phyloP scores from a whole-genome alignment of 2,888 invertebrate species.

The Heliconius ismenius region DNA sequence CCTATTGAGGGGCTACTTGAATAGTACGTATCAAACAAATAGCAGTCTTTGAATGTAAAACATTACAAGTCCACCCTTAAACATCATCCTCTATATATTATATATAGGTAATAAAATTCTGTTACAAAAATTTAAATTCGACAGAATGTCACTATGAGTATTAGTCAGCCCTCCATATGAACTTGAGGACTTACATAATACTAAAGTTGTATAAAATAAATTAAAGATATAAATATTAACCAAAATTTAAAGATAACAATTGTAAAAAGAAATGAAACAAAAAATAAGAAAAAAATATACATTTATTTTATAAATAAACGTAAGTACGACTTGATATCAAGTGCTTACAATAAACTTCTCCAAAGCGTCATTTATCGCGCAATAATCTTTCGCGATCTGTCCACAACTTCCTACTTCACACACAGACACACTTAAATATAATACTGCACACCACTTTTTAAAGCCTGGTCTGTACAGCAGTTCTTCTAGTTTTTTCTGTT shows the following conservation, averaged over 20 bases:
- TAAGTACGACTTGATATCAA: slow-evolving; percentile 53
- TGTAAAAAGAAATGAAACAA: slow-evolving; percentile 46
- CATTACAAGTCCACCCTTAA: slow-evolving; percentile 42
- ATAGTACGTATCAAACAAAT: slow-evolving; percentile 51
- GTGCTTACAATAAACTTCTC: slow-evolving; percentile 29
- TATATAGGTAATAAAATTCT: slow-evolving; percentile 40
- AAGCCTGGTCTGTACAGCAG: neutral
- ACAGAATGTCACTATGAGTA: slow-evolving; percentile 36
- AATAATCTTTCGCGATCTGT: neutral
- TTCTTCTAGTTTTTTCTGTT: neutral
- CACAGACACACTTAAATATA: slow-evolving; percentile 32
- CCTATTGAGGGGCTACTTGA: slow-evolving; percentile 45
- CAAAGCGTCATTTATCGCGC: neutral
- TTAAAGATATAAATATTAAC: neutral
- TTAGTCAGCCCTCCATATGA: neutral
- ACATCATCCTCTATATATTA: slow-evolving; percentile 41
- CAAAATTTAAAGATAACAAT: neutral
- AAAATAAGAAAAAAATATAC: slow-evolving; percentile 47
- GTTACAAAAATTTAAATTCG: slow-evolving; percentile 57
- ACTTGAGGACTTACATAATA: neutral
- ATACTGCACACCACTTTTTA: slow-evolving; percentile 30
- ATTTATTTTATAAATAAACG: slow-evolving; percentile 52
- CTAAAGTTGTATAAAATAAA: neutral
- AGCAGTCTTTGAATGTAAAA: slow-evolving; percentile 54
- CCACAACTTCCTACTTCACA: neutral